Evolutionary conservation across 2,113 vertebrate species (phyloP), one percentile per base, ranked within the genome.

Genomic region (Irena cyanogastra): DNA sequence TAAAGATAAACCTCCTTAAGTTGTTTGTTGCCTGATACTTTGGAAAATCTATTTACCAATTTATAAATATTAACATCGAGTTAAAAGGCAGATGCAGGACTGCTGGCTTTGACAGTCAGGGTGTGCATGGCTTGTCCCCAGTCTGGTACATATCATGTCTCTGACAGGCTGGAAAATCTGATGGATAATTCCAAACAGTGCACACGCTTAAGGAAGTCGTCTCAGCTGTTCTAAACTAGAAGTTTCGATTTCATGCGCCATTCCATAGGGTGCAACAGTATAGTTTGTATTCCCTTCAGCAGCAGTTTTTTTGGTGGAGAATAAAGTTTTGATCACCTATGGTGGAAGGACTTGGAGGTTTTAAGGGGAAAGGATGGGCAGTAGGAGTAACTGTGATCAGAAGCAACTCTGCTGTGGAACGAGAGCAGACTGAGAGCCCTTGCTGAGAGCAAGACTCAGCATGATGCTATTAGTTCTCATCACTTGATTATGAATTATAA

Each of bases 181-280:
- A 24, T 66, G 33, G 37, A 50, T 64, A 60, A 41, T 53, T 33
- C 37, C 47, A 69, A 60, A 50, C 6, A 15, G 28, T 33, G 18
- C 8, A 39, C 3, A 5, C 0, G 0, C 21, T 65, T 74, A 30
- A 72, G 13, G 39, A 74, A 83, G 8, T 41, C 1, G 1, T 66
- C 47, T 75, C 47, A 33, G 37, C 27, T 50, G 3, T 39, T 90
- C 22, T 63, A 44, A 83, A 60, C 22, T 26, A n/a, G 30, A 74
- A 54, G 24, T 44, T 59, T 81, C 37, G 4, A 47, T 56, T 89
- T 81, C 52, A 47, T 63, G 17, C 0, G 3, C 11, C 8, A 5
- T 44, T 54, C 50, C 26, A 37, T 37, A 42, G 11, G 19, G 27
- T 57, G 39, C 24, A 49, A 31, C 5, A 6, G 12, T 45, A 47